Evolutionary conservation across 2,888 invertebrate species (phyloP), one percentile per base, ranked within the genome.

Genomic region (Neoascia interrupta): DNA sequence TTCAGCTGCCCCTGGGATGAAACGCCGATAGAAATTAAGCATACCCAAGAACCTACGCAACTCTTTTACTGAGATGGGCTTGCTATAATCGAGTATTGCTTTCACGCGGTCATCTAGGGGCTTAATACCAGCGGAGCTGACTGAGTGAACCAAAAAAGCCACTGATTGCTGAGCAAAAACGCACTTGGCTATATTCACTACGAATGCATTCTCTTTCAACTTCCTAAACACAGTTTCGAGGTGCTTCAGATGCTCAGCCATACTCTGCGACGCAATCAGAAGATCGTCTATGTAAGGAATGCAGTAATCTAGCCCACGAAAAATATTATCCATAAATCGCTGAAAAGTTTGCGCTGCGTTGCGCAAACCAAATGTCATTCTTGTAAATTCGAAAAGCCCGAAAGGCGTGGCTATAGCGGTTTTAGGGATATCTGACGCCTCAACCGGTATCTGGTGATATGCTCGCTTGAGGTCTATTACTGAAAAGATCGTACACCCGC

Each of bases 401-500:
- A 51, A 51, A n/a, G 51, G 51, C 18, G 51, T 51, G n/a, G 10
- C 18, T 0, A 51, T 34, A 2, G 51, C 51, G 6, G 51, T 36
- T 18, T 51, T 51, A 0, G 51, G 34, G 8, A 51, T 51, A 13
- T 51, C 51, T 13, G 18, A 2, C 3, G 31, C 34, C 5, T 31
- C 34, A 0, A 51, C 51, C 0, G 51, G 51, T 8, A 34, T 36
- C 21, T 51, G 36, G 18, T 34, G 51, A 3, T 51, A 51, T 5
- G 36, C 51, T 6, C 63, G 58, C 3, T 54, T 37, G 1, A 75
- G 13, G n/a, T 80, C 70, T 5, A 81, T 21, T 3, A 73, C 76
- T 1, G 73, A 63, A 45, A 74, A 76, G 34, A 70, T 66, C 2
- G 41, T 63, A 19, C 51, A 68, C 5, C 63, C 66, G 11, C 69